Percentiles rank a stretch among this genome's conserved stretches.
Conservation (phyloP, 2,888 invertebrate species). For the Drosophila ezoana region DNA sequence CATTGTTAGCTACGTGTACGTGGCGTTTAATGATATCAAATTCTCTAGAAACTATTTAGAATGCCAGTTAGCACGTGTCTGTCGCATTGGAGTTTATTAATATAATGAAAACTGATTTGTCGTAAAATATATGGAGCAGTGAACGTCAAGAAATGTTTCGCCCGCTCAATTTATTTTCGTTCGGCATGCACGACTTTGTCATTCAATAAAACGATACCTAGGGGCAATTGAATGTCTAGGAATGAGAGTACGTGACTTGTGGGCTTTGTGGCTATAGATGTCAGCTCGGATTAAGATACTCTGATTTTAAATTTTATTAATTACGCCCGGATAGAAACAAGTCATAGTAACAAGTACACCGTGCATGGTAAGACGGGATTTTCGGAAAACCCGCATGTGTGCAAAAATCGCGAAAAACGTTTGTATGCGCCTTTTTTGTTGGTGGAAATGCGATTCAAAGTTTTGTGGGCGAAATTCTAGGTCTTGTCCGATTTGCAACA, state of each 20-base stretch:
- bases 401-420: no score
- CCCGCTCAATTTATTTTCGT: constrained; percentile 33
- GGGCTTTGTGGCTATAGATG: constrained; percentile 6
- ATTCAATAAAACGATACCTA: constrained; percentile 60
- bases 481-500: no score
- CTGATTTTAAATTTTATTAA: constrained; percentile 27
- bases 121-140: constrained; percentile 49
- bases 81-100: constrained; percentile 54
- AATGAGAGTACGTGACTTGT: constrained; percentile 56
- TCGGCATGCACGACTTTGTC: constrained; percentile 56
- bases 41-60: constrained; percentile 43
- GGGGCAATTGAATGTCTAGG: constrained; percentile 34
- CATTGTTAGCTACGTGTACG: constrained; percentile 31
- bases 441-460: no score
- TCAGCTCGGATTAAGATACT: constrained; percentile 4
- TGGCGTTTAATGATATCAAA: constrained; percentile 18
- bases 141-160: constrained; percentile 17
- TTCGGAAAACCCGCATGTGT: no score
- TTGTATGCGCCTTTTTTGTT: no score
- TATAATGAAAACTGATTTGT: constrained; percentile 74
- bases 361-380: no score
- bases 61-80: constrained; percentile 54
- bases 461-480: no score
- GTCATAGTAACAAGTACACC: neutral
- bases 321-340: constrained; percentile 1